A percentile compares a stretch with the other conserved stretches of the same genome.
Evolutionary conservation across 2,113 vertebrate genomes (phyloP).

Genomic region (Microcebus jonahi): DNA sequence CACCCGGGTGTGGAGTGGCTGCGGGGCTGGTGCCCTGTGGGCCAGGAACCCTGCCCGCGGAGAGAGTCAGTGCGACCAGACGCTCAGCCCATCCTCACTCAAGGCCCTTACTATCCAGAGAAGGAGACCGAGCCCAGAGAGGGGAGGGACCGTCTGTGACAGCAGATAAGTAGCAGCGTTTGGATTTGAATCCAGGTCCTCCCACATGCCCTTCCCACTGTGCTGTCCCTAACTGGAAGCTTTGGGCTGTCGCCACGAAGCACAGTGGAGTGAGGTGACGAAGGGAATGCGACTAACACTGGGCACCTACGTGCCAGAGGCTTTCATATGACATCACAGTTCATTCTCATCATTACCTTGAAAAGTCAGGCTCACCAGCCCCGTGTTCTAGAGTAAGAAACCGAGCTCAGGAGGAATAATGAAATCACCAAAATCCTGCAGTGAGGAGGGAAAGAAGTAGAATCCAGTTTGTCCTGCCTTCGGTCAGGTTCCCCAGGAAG

Average conservation of each 20-base stretch:
- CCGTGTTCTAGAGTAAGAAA: background rate
- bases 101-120: background rate
- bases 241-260: background rate
- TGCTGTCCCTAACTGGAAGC: background rate
- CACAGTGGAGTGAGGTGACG: background rate
- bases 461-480: background rate
- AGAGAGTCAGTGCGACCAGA: background rate
- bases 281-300: too few relatives aligned
- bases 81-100: background rate
- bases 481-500: background rate
- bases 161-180: background rate
- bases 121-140: background rate
- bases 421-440: background rate
- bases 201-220: background rate
- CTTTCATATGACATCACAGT: background rate
- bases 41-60: background rate
- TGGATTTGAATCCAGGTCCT: background rate
- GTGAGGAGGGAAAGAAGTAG: background rate
- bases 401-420: background rate
- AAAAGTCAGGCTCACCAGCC: background rate
- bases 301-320: background rate
- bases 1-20: background rate
- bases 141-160: background rate
- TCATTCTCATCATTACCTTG: background rate
- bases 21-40: background rate